Base-by-base conservation (phyloP, 2,113 vertebrate species). In the Tonatia bakeri region DNA sequence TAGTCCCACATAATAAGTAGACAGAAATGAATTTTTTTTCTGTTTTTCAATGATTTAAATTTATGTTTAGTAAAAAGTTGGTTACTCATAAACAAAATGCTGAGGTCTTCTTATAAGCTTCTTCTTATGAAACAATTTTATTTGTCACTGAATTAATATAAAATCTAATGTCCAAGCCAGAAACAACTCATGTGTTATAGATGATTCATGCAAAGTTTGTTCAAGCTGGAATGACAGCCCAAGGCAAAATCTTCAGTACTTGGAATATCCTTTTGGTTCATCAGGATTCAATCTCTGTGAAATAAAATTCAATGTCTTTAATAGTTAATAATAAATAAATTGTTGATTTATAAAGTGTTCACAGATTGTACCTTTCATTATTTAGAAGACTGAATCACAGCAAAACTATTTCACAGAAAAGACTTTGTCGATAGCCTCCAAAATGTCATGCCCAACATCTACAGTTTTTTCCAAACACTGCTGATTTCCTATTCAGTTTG, bases 161-260 rank as follows among this genome's bases (percentile, higher is more conserved):
- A 93, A 97, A 95, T 93, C 87, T 95, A 96, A 95, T 95, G 89
- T 80, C 2, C 16, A 97, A 87, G 31, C 36, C 9, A 64, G 28
- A 28, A 64, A 64, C 47, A 64, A 73, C 50, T 28, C 31, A 88
- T 85, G 28, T 64, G 73, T 33, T 93, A 59, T 45, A 95, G 79
- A 43, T 87, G 77, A 93, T 96, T 40, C 36, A 47, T 82, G 94
- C 79, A 87, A 81, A 96, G 52, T 76, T 67, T 92, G 31, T 38
- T 70, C 64, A 82, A 31, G 45, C 38, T 38, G 8, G 26, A 83
- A 83, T 61, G 20, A 80, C 20, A 31, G 79, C 79, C 50, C 20
- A 7, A 72, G 93, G 75, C 89, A 96, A 90, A 94, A 76, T 54
- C 64, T 36, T 91, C 16, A 59, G 83, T 91, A 64, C 82, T 80